Conservation (phyloP, 92 coral and sea anemone species). For the Bergia puertoricense region DNA sequence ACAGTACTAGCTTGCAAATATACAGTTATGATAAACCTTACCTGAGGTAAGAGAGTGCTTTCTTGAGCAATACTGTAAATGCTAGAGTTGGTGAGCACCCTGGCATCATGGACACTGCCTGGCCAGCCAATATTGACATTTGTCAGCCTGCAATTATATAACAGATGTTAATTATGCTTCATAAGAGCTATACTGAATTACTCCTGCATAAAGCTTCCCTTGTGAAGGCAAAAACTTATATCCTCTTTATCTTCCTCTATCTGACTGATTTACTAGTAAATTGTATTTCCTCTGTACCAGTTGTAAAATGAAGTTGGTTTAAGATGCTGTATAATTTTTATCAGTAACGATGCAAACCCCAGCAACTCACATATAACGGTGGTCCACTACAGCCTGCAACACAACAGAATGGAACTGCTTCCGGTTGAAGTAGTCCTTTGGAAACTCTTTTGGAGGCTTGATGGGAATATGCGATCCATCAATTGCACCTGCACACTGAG, state of each 20-base stretch:
- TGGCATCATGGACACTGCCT: not conserved
- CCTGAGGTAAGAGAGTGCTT: conserved; percentile 16
- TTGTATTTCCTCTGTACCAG: too few relatives aligned
- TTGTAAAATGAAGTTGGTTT: too few relatives aligned
- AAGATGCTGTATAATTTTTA: too few relatives aligned
- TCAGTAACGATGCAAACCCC: too few relatives aligned
- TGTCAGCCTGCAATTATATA: not conserved
- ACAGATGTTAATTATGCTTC: not conserved
- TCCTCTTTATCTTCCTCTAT: too few relatives aligned
- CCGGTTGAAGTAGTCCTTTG: conserved; percentile 9
- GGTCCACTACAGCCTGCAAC: not conserved
- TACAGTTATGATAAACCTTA: not conserved
- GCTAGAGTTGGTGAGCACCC: too few relatives aligned
- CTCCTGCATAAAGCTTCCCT: too few relatives aligned
- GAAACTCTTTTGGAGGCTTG: not conserved
- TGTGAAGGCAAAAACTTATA: too few relatives aligned
- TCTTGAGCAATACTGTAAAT: not conserved
- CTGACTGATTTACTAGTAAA: too few relatives aligned
- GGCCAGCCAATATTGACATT: conserved; percentile 18
- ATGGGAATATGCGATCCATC: conserved; percentile 8
- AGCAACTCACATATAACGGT: not conserved
- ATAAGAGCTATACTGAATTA: too few relatives aligned
- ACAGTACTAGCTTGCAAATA: too few relatives aligned
- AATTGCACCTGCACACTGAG: not conserved
- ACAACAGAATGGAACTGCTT: not conserved